Conservation (phyloP, 2,113 vertebrate species). For the Pionites leucogaster region DNA sequence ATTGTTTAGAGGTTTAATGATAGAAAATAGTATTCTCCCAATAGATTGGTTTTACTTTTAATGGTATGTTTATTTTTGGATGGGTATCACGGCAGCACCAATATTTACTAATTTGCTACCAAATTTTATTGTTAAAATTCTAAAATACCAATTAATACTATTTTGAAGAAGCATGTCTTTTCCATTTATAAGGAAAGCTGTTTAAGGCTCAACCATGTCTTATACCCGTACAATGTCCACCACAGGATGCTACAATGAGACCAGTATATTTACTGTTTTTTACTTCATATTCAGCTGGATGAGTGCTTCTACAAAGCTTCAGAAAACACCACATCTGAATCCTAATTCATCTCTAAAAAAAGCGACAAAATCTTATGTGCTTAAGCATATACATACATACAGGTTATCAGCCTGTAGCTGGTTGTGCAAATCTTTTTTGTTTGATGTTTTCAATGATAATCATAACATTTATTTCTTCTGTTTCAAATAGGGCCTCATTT, state of each 20-base stretch:
- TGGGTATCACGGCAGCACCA: not conserved
- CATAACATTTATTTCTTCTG: not conserved
- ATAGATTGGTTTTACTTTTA: not conserved
- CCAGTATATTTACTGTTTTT: not conserved
- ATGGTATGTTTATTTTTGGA: not conserved
- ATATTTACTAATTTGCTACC: not conserved
- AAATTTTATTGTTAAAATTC: not conserved
- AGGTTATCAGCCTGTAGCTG: not conserved
- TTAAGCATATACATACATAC: not conserved
- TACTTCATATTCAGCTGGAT: not conserved
- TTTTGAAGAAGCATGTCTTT: not conserved
- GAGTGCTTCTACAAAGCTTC: not conserved
- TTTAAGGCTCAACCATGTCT: not conserved
- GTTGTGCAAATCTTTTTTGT: not conserved
- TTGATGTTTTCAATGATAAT: not conserved
- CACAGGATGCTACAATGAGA: not conserved
- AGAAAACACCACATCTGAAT: not conserved
- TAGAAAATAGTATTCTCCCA: not conserved
- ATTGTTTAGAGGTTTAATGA: not conserved
- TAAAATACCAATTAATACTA: not conserved
- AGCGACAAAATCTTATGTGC: not conserved
- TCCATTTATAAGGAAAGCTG: not conserved
- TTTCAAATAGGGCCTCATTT: not conserved
- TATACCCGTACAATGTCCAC: not conserved
- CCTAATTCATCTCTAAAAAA: not conserved